Conservation (phyloP, 2,797 vertebrate genomes). For the Leontocebus nigricollis region DNA sequence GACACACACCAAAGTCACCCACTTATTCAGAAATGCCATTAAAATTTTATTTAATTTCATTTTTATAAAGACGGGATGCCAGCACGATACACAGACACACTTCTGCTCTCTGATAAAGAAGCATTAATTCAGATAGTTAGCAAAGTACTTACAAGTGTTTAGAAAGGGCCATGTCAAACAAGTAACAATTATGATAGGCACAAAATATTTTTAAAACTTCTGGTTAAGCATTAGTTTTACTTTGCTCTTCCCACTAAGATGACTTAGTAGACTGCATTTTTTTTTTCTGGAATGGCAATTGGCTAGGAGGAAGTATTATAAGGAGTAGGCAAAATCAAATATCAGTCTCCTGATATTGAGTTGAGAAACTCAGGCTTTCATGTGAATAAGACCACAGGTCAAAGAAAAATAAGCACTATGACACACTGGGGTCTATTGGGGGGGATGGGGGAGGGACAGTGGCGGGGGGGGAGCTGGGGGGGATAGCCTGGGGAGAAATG, state of each 20-base stretch:
- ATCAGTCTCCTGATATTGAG: neutral
- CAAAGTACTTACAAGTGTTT: neutral
- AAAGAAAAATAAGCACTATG: neutral
- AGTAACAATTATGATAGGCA: neutral
- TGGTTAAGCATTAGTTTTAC: neutral
- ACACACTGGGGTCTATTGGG: too few species aligned
- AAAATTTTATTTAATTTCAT: conserved; percentile 14
- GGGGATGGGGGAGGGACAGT: too few species aligned
- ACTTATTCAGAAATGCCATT: conserved; percentile 26
- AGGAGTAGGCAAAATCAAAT: neutral
- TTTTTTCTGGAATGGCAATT: neutral
- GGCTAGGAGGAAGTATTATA: neutral
- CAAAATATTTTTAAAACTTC: neutral
- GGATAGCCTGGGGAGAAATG: too few species aligned
- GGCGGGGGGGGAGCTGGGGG: too few species aligned
- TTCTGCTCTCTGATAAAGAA: conserved; percentile 29
- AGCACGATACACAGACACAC: neutral
- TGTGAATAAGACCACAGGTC: neutral
- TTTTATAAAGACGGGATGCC: neutral
- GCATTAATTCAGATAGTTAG: neutral
- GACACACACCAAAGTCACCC: conserved; percentile 61
- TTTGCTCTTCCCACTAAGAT: neutral
- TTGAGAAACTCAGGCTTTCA: neutral
- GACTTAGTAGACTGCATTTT: neutral
- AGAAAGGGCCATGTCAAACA: neutral